Base-by-base conservation (phyloP, 2,797 vertebrate species). In the Lepilemur ruficaudatus region DNA sequence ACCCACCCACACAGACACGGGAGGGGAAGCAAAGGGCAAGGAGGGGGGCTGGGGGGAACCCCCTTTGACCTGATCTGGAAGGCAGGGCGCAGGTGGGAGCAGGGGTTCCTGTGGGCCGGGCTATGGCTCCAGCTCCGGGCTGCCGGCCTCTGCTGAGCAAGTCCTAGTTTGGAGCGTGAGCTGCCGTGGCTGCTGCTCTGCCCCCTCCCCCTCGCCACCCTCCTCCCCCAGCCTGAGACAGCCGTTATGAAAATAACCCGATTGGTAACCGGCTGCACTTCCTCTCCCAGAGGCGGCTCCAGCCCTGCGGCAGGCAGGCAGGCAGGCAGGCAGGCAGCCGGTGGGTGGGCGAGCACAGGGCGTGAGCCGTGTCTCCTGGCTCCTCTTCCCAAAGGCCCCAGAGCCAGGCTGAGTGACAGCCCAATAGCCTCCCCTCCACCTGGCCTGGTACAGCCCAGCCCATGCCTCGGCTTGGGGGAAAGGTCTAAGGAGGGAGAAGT, bases 131-230 rank as follows among this genome's bases (percentile, higher is more conserved):
- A 11, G 93, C 87, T 96, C 89, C 11, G 2, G 23, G 93, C 96
- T 80, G 93, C 95, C 3, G 69, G 95, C 97, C 97, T 97, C 97
- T 65, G 92, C 96, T 83, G 65, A 79, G 97, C 93, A 98, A 98
- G 97, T 98, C 99, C 99, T 98, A 99, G 98, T 99, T 98, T 98
- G 98, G 98, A 98, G 98, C 98, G 97, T 3, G 0, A 96, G 97
- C 92, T 0, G 94, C 79, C 1, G 85, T 17, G 41, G 89, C 95
- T 70, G 93, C 96, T 97, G 95, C 89, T 96, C 97, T 25, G 97
- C 98, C 96, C 97, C 97, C 95, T 87, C 95, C 97, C 95, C 96
- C 97, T 81, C 94, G 0, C 80, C 86, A 14, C 85, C 43, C 95
- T 89, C 97, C 59, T 59, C n/a, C 82, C 97, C 43, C 82, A 81